Evolutionary conservation across 2,113 vertebrate species (phyloP), one percentile per base, ranked within the genome.

Genomic region (Climacteris rufus): DNA sequence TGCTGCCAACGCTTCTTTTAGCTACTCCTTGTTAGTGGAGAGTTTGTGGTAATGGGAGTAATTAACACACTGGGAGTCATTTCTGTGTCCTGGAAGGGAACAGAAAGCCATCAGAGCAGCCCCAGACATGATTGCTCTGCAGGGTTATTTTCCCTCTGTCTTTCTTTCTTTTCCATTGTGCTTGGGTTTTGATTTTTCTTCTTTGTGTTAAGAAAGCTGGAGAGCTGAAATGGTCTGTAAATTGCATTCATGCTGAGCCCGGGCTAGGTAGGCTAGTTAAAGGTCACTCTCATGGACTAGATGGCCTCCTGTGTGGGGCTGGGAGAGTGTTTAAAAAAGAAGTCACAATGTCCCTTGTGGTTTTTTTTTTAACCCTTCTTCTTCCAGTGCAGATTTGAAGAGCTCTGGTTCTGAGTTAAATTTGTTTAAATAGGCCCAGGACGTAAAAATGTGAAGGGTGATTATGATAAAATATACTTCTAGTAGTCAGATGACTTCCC

Each of bases 1-100:
- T 94, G 92, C 95, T 94, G 95, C 95, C 94, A 90, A 89, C 2
- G 60, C 93, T 87, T 96, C 80, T 96, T 95, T 87, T 86, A 69
- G 86, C 93, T 92, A 69, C 95, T 96, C 96, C 97, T 98, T 97
- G 89, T 98, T 97, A 97, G 97, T 92, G 83, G 96, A 97, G 97
- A 97, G 97, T 97, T 97, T 98, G 97, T 97, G 95, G 96, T 98
- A 98, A 98, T 98, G 95, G 96, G 97, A 97, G 94, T 97, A 97
- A 98, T 98, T 98, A 98, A 97, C 98, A 97, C 98, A 96, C 97
- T 97, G 93, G 98, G 98, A 94, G 96, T 96, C 92, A 95, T 97
- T 92, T 97, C 96, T 97, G 86, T 97, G 98, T 96, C 97, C 96
- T 98, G 97, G 96, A 98, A 97, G 95, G 94, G 96, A 98, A 98